Base-by-base conservation (phyloP, 2,888 invertebrate species). In the Alviniconcha strummeri region DNA sequence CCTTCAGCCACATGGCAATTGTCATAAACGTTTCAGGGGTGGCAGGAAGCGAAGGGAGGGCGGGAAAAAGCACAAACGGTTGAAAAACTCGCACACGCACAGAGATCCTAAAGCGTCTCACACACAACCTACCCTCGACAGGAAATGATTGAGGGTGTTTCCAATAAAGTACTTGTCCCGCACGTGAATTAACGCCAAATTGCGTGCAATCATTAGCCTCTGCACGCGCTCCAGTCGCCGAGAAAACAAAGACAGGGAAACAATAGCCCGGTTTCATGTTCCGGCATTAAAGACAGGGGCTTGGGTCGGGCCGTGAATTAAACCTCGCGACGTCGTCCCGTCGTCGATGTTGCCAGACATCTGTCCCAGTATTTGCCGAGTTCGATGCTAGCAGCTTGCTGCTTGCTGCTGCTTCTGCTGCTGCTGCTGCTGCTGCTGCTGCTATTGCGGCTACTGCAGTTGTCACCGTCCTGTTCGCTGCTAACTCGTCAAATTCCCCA, bases 321-420 rank as follows among this genome's bases (percentile, higher is more conserved):
- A 76, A 74, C 17, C 76, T 72, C 11, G 57, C 82, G 13, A 13
- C 52, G 52, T 56, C 76, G 54, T 11, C 57, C 76, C 54, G 36
- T n/a, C 60, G 75, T 19, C 72, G 17, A 75, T 55, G 55, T 36
- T 60, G 55, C 74, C 81, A 72, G 64, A 74, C 81, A 82, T 82
- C 82, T 82, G 82, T 67, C 77, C 57, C 60, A 36, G 82, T 77
- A 82, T 82, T 82, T 82, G 77, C 76, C 64, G 36, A 77, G 36
- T 36, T 36, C 36, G 36, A 36, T 36, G 36, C 3, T 36, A 36
- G 36, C 69, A 77, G n/a, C 54, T 7, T 60, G 11, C 9, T 60
- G 60, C 60, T 60, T 69, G 69, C 17, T 15, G 69, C n/a, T 69
- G 69, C n/a, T 69, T 4, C n/a, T n/a, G 69, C 69, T 69, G n/a